Evolutionary conservation across 2,113 vertebrate species (phyloP).

Genomic region (Drymodes brunneopygia): DNA sequence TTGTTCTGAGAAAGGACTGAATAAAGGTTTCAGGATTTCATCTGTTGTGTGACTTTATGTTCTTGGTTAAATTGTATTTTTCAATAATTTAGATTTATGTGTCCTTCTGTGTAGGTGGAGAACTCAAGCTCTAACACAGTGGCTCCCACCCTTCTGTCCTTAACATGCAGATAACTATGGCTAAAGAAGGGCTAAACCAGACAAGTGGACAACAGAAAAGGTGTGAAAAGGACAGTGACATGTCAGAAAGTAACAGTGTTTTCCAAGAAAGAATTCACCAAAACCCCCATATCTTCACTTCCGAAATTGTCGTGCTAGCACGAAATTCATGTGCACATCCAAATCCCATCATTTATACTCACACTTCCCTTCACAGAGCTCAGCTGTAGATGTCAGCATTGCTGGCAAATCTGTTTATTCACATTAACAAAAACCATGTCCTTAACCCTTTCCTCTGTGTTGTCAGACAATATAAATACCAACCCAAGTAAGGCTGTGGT

Average conservation of each 20-base stretch:
- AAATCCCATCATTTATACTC: not conserved
- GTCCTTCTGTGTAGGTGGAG: not conserved
- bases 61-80: not conserved
- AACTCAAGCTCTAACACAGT: not conserved
- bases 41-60: not conserved
- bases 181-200: not conserved
- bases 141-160: not conserved
- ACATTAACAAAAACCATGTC: not conserved
- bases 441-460: not conserved
- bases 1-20: not conserved
- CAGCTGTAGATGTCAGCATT: not conserved
- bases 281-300: not conserved
- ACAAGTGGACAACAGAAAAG: not conserved
- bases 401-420: not conserved
- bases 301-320: not conserved
- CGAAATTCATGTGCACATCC: not conserved
- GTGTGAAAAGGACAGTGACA: not conserved
- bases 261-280: not conserved
- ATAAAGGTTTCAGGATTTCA: not conserved
- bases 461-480: not conserved
- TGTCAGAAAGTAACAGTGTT: not conserved
- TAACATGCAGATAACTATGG: not conserved
- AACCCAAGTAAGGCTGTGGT: not conserved
- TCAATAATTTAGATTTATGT: not conserved
- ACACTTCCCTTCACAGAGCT: not conserved